A percentile compares a stretch with the other conserved stretches of the same genome.
phyloP scores from a whole-genome alignment of 2,113 vertebrate genomes.

The Rafetus swinhoei region DNA sequence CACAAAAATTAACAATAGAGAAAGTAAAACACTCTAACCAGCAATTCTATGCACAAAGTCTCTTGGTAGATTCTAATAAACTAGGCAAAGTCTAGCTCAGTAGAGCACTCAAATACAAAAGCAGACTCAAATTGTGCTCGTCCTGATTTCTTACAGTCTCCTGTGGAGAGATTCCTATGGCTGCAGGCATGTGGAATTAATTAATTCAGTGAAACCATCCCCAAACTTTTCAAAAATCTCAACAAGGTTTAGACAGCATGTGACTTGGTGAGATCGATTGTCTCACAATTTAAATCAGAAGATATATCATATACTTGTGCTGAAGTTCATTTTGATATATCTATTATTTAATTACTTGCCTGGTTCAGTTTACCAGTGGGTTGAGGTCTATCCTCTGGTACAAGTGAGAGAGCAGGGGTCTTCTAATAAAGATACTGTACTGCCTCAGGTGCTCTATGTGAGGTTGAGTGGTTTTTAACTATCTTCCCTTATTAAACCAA shows the following conservation, averaged over 20 bases:
- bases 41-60: constrained; percentile 42
- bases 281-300: neutral
- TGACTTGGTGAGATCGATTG: neutral
- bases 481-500: constrained; percentile 27
- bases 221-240: neutral
- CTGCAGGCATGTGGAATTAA: constrained; percentile 61
- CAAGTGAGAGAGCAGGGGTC: neutral
- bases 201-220: constrained; percentile 60
- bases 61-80: constrained; percentile 29
- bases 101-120: constrained; percentile 62
- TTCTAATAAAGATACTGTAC: neutral
- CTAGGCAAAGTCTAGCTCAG: constrained; percentile 58
- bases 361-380: constrained; percentile 18
- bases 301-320: neutral
- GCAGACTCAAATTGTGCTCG: constrained; percentile 47
- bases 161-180: constrained; percentile 53
- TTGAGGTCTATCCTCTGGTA: neutral
- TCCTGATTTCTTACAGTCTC: constrained; percentile 45
- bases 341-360: constrained; percentile 12
- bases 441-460: constrained; percentile 30
- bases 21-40: constrained; percentile 9
- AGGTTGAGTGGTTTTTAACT: constrained; percentile 27
- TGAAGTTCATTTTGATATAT: neutral
- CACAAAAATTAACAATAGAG: neutral
- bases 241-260: neutral